Conservation (phyloP, 2,888 invertebrate genomes). For the Punctoribates punctum region DNA sequence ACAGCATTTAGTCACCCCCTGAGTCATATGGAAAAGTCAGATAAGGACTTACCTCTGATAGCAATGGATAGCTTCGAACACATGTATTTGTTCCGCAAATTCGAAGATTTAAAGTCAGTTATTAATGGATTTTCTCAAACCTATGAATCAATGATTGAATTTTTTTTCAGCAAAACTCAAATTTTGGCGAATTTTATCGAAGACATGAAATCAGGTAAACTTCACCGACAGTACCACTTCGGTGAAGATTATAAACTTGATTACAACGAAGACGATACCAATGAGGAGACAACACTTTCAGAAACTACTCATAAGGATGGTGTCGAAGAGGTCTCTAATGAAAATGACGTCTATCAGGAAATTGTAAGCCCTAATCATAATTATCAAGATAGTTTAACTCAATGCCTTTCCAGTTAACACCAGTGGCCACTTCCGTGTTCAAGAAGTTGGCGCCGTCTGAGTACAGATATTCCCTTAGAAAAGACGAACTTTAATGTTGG, state of each 20-base stretch:
- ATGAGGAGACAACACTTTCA: neutral
- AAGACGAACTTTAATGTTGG: conserved; percentile 76
- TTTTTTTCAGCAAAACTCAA: conserved; percentile 68
- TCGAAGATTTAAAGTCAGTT: conserved; percentile 57
- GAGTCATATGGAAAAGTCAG: conserved; percentile 90
- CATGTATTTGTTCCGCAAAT: conserved; percentile 92
- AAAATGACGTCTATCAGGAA: too few species aligned
- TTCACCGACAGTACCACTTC: conserved; percentile 97
- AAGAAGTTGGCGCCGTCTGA: conserved; percentile 93
- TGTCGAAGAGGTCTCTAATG: too few species aligned
- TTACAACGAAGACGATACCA: neutral
- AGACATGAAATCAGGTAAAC: conserved; percentile 91
- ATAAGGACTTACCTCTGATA: conserved; percentile 84
- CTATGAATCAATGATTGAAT: too few species aligned
- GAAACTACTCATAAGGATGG: too few species aligned
- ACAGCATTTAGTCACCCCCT: conserved; percentile 93
- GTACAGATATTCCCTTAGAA: conserved; percentile 88
- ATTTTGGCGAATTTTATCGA: conserved; percentile 78
- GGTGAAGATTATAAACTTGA: conserved; percentile 71
- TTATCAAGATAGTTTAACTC: neutral
- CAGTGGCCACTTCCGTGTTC: conserved; percentile 93
- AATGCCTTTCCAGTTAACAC: conserved; percentile 60
- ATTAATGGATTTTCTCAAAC: conserved; percentile 59
- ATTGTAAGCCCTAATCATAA: neutral
- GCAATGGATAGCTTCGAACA: conserved; percentile 98